Evolutionary conservation across 2,797 vertebrate species (phyloP).

Genomic region (Sebastes steindachneri): DNA sequence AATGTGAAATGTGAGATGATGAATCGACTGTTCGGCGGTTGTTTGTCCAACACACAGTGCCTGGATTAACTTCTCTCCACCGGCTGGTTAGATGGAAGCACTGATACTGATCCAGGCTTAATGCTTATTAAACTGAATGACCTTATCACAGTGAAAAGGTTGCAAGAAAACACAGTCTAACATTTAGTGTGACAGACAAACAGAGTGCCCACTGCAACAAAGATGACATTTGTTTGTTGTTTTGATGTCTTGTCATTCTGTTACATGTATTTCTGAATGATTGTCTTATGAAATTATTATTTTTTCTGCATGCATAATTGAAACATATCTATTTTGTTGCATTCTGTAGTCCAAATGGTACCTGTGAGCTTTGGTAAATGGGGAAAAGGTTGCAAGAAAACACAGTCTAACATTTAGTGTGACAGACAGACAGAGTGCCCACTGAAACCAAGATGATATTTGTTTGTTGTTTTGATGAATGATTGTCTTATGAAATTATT

Average conservation of each 20-base stretch:
- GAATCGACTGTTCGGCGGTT: not conserved
- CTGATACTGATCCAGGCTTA: conserved; percentile 78
- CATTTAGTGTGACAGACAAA: conserved; percentile 10
- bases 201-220: not conserved
- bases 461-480: not conserved
- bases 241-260: too few species aligned
- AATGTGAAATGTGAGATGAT: conserved; percentile 19
- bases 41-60: conserved; percentile 12
- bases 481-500: not conserved
- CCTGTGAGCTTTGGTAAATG: not conserved
- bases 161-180: conserved; percentile 26
- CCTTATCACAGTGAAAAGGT: conserved; percentile 72
- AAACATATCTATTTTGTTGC: not conserved
- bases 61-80: conserved; percentile 69
- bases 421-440: not conserved
- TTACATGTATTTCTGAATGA: not conserved
- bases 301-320: not conserved
- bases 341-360: not conserved
- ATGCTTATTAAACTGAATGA: conserved; percentile 74
- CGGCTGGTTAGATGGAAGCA: conserved; percentile 33
- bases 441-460: conserved; percentile 1
- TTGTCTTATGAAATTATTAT: not conserved
- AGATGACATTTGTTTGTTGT: not conserved
- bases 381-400: conserved; percentile 55
- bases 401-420: conserved; percentile 10